Base-by-base conservation (phyloP, 2,113 vertebrate species). In the Lepus timidus region DNA sequence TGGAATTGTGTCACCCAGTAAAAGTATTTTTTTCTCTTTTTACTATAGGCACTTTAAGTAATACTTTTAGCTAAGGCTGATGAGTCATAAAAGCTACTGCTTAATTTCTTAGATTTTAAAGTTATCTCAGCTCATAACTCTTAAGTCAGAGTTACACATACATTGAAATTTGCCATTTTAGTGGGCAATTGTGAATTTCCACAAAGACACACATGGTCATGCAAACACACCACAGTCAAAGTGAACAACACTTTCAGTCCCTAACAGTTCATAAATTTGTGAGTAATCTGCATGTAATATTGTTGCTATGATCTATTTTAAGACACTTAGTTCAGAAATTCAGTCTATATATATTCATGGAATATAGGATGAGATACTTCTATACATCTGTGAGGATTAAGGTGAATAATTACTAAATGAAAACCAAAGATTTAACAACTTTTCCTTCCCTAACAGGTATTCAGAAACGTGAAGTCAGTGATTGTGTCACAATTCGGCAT, bases 401-500 rank as follows among this genome's bases (percentile, higher is more conserved):
- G 84, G 23, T 90, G 58, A 89, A 71, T 93, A 61, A 36, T 89
- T 94, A 65, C 79, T 84, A 87, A 33, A 79, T 61, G 78, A 94
- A 80, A 87, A 91, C 3, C 39, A 70, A 80, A 95, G 95, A 58
- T 67, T 90, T 49, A 19, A 80, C 92, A 12, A 62, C 1, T 67
- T 71, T 52, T 44, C 13, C 22, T 68, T 74, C 25, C 73, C 75
- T 33, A 71, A 95, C 98, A 99, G 99, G 99, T 76, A 99, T 99
- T 98, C 99, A 99, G 98, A 99, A 99, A 97, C 99, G 99, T 0
- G 99, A 99, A 97, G 99, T 98, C 7, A 68, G 97, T 17, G 96
- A 98, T 83, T 99, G 99, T 98, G 96, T 89, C 97, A 99, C 98
- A 96, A 99, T 99, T 88, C 98, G 98, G 94, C 99, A 99, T 98